phyloP scores from a whole-genome alignment of 2,797 vertebrate species.

The Typhlichthys subterraneus region DNA sequence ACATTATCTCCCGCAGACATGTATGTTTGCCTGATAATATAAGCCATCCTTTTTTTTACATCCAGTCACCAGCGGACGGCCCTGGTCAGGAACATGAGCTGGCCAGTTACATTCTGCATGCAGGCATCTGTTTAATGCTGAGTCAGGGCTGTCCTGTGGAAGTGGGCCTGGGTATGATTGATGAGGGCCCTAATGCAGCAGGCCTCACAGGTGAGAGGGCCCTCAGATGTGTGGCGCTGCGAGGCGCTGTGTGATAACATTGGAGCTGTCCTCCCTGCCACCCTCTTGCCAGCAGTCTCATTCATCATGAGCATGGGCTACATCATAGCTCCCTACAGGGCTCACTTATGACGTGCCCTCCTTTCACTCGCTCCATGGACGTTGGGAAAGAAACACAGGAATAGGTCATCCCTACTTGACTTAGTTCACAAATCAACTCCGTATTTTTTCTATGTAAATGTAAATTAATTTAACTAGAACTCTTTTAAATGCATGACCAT shows the following conservation, averaged over 20 bases:
- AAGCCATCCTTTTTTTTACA: background rate
- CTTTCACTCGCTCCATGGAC: conserved; percentile 13
- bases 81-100: conserved; percentile 13
- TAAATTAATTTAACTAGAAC: background rate
- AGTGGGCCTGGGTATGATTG: conserved; percentile 57
- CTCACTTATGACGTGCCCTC: background rate
- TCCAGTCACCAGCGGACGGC: conserved; percentile 8
- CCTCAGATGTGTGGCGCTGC: conserved; percentile 53
- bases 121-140: conserved; percentile 39
- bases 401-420: conserved; percentile 24
- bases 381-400: conserved; percentile 32
- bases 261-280: conserved; percentile 68
- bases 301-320: conserved; percentile 64
- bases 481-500: too few species aligned
- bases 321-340: conserved; percentile 36
- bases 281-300: conserved; percentile 59
- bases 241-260: conserved; percentile 68
- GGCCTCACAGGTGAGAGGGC: conserved; percentile 57
- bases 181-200: conserved; percentile 55
- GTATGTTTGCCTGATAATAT: too few species aligned
- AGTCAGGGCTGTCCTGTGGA: conserved; percentile 47
- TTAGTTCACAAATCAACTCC: conserved; percentile 31
- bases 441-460: conserved; percentile 1
- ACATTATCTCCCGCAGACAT: background rate
- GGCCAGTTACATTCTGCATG: conserved; percentile 27